Percentiles rank a stretch among this genome's conserved stretches.
phyloP scores from a whole-genome alignment of 2,113 vertebrate genomes.

The Ciconia boyciana region DNA sequence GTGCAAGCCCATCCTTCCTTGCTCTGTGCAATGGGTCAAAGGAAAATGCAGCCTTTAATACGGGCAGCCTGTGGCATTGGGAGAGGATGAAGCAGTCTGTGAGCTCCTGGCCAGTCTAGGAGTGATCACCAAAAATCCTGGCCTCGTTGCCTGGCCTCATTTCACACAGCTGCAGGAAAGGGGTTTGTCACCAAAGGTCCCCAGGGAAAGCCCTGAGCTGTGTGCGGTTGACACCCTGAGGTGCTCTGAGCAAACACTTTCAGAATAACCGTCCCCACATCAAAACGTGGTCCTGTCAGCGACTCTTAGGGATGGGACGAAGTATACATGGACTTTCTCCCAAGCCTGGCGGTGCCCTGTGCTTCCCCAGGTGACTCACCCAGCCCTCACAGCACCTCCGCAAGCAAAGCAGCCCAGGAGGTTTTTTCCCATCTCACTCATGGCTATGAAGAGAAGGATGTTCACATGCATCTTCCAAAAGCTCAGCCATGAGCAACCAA shows the following conservation, averaged over 20 bases:
- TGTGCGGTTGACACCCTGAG: not conserved
- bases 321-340: not conserved
- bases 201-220: not conserved
- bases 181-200: not conserved
- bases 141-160: not conserved
- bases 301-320: not conserved
- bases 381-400: not conserved
- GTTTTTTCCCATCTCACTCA: not conserved
- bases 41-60: not conserved
- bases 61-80: accelerated
- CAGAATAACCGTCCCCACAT: not conserved
- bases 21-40: accelerated
- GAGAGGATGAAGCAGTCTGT: not conserved
- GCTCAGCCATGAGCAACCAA: not conserved
- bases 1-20: not conserved
- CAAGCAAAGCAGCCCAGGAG: not conserved
- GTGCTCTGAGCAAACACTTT: not conserved
- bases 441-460: not conserved
- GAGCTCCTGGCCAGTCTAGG: not conserved
- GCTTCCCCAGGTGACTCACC: not conserved
- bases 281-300: accelerated
- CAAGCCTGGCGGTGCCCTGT: not conserved
- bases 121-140: not conserved
- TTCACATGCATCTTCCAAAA: not conserved
- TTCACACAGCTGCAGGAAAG: not conserved